phyloP scores from a whole-genome alignment of 2,888 invertebrate species.

The Lasioglossum oenotherae region DNA sequence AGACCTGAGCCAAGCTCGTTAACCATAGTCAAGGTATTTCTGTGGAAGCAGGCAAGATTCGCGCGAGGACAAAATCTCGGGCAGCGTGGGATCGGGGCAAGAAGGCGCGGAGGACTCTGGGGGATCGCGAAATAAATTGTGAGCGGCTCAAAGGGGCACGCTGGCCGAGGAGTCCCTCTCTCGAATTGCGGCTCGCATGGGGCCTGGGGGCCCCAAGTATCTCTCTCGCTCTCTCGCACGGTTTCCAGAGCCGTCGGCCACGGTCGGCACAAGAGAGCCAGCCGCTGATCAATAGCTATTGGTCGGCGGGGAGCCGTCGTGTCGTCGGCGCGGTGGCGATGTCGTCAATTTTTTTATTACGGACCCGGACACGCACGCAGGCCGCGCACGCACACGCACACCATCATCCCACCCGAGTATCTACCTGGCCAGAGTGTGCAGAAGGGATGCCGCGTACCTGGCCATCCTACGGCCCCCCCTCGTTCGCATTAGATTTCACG shows the following conservation, averaged over 20 bases:
- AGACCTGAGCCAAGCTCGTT: background rate
- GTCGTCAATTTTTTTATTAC: constrained; percentile 77
- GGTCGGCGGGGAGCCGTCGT: constrained; percentile 76
- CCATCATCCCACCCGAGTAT: background rate
- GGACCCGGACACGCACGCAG: constrained; percentile 73
- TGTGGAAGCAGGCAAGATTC: background rate
- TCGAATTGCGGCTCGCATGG: constrained; percentile 47
- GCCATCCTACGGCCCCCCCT: constrained; percentile 32
- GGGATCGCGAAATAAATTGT: constrained; percentile 49
- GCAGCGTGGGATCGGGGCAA: constrained; percentile 29
- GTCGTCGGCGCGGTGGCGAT: constrained; percentile 77
- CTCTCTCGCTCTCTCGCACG: constrained; percentile 24
- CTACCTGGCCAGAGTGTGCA: constrained; percentile 3
- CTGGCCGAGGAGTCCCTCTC: constrained; percentile 23
- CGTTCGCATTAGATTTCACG: constrained; percentile 67
- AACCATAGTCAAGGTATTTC: background rate
- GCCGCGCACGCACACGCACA: constrained; percentile 55
- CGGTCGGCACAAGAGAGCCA: constrained; percentile 68
- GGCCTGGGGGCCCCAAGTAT: constrained; percentile 43
- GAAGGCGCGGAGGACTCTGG: constrained; percentile 23
- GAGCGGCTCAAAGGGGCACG: constrained; percentile 46
- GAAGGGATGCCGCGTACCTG: constrained; percentile 24
- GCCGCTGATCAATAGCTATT: constrained; percentile 78
- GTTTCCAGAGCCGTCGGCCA: constrained; percentile 62
- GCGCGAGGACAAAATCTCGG: constrained; percentile 27